Evolutionary conservation across 1,140 invertebrate genomes (phyloP).

Genomic region (Polypedilum pembai): DNA sequence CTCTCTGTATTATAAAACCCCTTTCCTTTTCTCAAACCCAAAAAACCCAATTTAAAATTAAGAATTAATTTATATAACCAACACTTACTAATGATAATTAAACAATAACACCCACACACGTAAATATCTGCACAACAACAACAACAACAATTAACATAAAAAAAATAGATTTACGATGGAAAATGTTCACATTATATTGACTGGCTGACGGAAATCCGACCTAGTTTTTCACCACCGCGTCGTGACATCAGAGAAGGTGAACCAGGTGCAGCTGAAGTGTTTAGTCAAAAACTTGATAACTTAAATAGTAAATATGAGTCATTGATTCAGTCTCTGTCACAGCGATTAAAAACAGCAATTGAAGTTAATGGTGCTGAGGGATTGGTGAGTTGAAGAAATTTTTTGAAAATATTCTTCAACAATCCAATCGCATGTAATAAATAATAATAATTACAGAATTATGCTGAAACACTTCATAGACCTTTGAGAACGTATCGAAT

Average conservation of each 20-base stretch:
- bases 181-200: slow-evolving; percentile 79
- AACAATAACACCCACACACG: background rate
- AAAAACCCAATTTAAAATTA: no score
- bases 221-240: slow-evolving; percentile 42
- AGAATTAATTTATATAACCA: slow-evolving; percentile 2
- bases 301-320: slow-evolving; percentile 75
- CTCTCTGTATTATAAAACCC: background rate
- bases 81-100: slow-evolving; percentile 1
- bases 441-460: slow-evolving; percentile 37
- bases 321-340: slow-evolving; percentile 64
- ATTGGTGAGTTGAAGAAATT: slow-evolving; percentile 54
- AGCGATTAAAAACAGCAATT: slow-evolving; percentile 48
- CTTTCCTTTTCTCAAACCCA: slow-evolving; percentile 23
- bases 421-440: background rate
- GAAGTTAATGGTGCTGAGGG: slow-evolving; percentile 45
- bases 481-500: slow-evolving; percentile 43
- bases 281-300: slow-evolving; percentile 69
- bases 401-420: background rate
- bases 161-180: slow-evolving; percentile 61
- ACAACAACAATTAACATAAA: background rate
- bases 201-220: slow-evolving; percentile 62
- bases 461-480: slow-evolving; percentile 43
- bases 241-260: slow-evolving; percentile 42
- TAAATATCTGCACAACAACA: background rate
- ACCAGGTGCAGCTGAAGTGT: slow-evolving; percentile 65